Evolutionary conservation across 2,113 vertebrate genomes (phyloP), one percentile per base, ranked within the genome.

Genomic region (Aphyosemion australe): DNA sequence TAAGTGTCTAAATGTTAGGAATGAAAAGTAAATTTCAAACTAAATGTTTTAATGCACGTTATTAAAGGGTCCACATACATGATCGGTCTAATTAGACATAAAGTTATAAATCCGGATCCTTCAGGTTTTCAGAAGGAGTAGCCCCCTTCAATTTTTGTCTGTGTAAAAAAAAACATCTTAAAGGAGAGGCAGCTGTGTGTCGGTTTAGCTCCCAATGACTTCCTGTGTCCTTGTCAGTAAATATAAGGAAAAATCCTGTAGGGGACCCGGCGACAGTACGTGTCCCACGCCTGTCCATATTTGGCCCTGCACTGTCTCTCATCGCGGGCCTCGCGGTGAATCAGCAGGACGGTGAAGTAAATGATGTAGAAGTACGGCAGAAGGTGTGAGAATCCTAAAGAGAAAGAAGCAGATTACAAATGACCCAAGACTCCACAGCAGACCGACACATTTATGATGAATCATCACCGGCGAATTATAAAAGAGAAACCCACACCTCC

Each of bases 231-330:
- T 5, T 18, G 14, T 95, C 86, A 97, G 90, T 96, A 97, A 53
- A 97, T 15, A 6, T 93, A 96, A 1, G 96, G 96, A 60, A 96
- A 74, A 75, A 97, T 95, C 61, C 96, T 93, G 85, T 95, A 96
- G 13, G 95, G 96, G 26, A 97, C 95, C 0, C 91, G 87, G 14
- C 61, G 87, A 75, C 96, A 96, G 87, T 96, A 97, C 0, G 92
- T 89, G 0, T 90, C 91, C 96, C 96, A 97, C 1, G 95, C 95
- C 0, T 90, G 74, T 11, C 95, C 94, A 0, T 96, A 97, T 61
- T 96, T 96, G 48, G 80, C 83, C 67, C 87, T 79, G 43, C 95
- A 97, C 32, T 94, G 94, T 54, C 83, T 92, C 84, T 97, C 95
- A 0, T 97, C 96, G 1, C 95, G 88, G 14, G 86, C 94, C 75